phyloP scores from a whole-genome alignment of 1,140 invertebrate species.

The Gryllus bimaculatus region DNA sequence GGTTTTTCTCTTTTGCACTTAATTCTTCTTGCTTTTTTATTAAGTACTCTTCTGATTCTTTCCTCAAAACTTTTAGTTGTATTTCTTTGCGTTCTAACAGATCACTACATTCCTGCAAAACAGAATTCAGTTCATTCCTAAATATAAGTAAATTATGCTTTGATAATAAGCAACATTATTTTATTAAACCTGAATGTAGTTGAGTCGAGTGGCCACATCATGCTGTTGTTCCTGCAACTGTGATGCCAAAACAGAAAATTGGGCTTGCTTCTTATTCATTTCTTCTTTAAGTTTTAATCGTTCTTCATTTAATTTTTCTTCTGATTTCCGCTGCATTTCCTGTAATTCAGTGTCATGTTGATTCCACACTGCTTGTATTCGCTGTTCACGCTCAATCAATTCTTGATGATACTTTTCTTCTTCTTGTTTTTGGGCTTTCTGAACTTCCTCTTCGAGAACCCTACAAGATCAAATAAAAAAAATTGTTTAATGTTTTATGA shows the following conservation, averaged over 20 bases:
- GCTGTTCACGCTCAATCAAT: background rate
- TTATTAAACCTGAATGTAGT: background rate
- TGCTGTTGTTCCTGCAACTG: background rate
- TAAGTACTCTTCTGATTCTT: background rate
- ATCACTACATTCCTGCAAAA: background rate
- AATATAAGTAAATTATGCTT: background rate
- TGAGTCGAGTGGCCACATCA: background rate
- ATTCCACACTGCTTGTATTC: background rate
- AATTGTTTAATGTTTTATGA: background rate
- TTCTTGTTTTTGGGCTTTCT: slow-evolving; percentile 2
- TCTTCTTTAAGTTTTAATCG: background rate
- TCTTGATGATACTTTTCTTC: background rate
- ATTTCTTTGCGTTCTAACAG: background rate
- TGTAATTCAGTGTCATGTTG: background rate
- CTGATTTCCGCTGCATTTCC: background rate
- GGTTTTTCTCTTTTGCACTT: background rate
- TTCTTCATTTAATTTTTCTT: background rate
- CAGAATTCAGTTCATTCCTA: background rate
- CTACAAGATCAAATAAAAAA: background rate
- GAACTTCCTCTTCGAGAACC: background rate
- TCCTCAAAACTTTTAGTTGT: background rate
- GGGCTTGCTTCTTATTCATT: background rate
- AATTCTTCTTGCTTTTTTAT: background rate
- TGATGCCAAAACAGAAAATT: background rate
- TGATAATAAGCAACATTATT: background rate